Percentiles rank a stretch among this genome's conserved stretches.
phyloP scores from a whole-genome alignment of 2,797 vertebrate genomes.

The Sebastes taczanowskii region DNA sequence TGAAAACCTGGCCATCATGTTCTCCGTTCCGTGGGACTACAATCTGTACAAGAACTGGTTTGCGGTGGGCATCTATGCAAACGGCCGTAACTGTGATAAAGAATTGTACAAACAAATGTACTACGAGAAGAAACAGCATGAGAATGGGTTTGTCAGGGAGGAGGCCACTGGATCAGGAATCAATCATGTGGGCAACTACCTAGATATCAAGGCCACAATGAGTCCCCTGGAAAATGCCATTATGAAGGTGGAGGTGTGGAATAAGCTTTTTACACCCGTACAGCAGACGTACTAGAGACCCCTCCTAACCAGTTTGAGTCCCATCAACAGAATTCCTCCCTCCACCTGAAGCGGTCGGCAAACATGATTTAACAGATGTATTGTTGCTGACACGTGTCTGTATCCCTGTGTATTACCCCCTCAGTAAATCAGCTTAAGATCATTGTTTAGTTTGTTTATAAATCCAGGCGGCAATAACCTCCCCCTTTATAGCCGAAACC shows the following conservation, averaged over 20 bases:
- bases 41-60: constrained; percentile 79
- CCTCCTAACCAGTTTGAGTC: neutral
- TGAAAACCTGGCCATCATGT: constrained; percentile 78
- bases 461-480: constrained; percentile 60
- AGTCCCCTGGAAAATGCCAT: constrained; percentile 69
- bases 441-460: constrained; percentile 70
- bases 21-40: constrained; percentile 80
- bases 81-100: constrained; percentile 66
- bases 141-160: constrained; percentile 69
- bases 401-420: constrained; percentile 56
- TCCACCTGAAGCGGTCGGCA: constrained; percentile 2
- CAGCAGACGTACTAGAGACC: constrained; percentile 41
- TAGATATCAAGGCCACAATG: constrained; percentile 79
- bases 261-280: constrained; percentile 67
- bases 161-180: constrained; percentile 76
- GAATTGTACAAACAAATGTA: constrained; percentile 81
- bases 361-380: constrained; percentile 46
- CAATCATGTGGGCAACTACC: constrained; percentile 60
- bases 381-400: constrained; percentile 61
- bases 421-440: constrained; percentile 70
- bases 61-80: constrained; percentile 70
- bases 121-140: constrained; percentile 66
- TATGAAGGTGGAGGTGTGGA: constrained; percentile 82
- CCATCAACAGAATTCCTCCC: constrained; percentile 11
- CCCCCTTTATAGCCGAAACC: constrained; percentile 29